Evolutionary conservation across 2,113 vertebrate species (phyloP), one percentile per base, ranked within the genome.

Genomic region (Tetrax tetrax): DNA sequence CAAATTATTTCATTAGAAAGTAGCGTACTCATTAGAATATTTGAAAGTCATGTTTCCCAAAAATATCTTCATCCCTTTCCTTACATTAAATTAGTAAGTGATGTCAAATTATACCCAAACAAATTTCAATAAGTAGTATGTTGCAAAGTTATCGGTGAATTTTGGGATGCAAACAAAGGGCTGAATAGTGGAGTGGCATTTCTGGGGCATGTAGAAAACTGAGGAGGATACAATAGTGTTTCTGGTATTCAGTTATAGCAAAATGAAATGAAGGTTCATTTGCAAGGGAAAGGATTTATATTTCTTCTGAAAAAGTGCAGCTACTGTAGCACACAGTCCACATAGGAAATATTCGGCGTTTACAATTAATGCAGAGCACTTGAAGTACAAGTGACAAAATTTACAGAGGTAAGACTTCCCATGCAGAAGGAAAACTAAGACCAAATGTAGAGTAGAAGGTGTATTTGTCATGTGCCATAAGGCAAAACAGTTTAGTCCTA

Each of bases 91-190:
- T 24, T 54, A 74, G 1, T 15, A 89, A 78, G 29, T 4, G 13
- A 83, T 70, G 33, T 65, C 35, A 54, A 79, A 41, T 74, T 71
- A n/a, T 6, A 45, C 23, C 59, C n/a, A 83, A 37, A 2, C 20
- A 38, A 10, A 25, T 59, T 45, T 50, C 31, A 65, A 0, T 14
- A 50, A 59, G 29, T 22, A 65, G 21, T 38, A n/a, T 0, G 1
- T 8, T 60, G 23, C n/a, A 66, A 77, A 83, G 27, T 2, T 29
- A 54, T 31, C 16, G 7, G 28, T 27, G 74, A 17, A 38, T 77
- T 88, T 43, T 54, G 19, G 61, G 68, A 79, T 6, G 61, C 27
- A 68, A 71, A 66, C 24, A 27, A 60, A 75, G 35, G 38, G 63
- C 18, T 3, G 4, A 31, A 38, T 6, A 57, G 10, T 4, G 8